Base-by-base conservation (phyloP, 1,140 invertebrate genomes). In the Geopemphigus sp. region DNA sequence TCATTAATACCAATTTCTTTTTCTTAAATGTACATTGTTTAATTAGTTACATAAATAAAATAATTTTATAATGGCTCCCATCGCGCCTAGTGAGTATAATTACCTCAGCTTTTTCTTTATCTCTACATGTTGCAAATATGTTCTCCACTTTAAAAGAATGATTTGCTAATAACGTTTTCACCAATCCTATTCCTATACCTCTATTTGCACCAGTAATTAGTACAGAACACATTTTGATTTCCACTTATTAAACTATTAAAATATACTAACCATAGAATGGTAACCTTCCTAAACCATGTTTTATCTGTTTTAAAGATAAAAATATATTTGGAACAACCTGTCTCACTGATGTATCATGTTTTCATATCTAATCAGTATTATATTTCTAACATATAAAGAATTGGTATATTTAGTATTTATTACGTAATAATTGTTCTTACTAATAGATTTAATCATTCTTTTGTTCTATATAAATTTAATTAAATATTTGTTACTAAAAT, bases 121-220 rank as follows among this genome's bases (percentile, higher is more conserved):
- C 87, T 80, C 93, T 89, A 84, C 92, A 94, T 78, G 92, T 92
- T 45, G 92, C 92, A 83, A 94, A 91, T 22, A 94, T 86, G 84
- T 88, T 84, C 84, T 89, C 85, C 50, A 91, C 89, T 81, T 87
- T 87, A 39, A 85, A 82, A 3, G 86, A 83, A 57, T 85, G 64
- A 59, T 80, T 68, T 29, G 56, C 83, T 6, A 86, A 81, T 32
- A 94, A 83, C 85, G 91, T 88, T 86, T 91, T 93, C 1, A 95
- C 90, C 76, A 97, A 87, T 64, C 94, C 94, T 50, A 96, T 86
- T 22, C 95, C 95, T 63, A 97, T 85, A 1, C 95, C 95, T 56
- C 95, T 89, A 84, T 95, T 96, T 72, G 92, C 92, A 26, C 95
- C 95, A 12, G 95, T 97, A 81, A 96, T 91, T 81, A 97, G 86